Base-by-base conservation (phyloP, 2,888 invertebrate species). In the Rhorus exstirpatorius region DNA sequence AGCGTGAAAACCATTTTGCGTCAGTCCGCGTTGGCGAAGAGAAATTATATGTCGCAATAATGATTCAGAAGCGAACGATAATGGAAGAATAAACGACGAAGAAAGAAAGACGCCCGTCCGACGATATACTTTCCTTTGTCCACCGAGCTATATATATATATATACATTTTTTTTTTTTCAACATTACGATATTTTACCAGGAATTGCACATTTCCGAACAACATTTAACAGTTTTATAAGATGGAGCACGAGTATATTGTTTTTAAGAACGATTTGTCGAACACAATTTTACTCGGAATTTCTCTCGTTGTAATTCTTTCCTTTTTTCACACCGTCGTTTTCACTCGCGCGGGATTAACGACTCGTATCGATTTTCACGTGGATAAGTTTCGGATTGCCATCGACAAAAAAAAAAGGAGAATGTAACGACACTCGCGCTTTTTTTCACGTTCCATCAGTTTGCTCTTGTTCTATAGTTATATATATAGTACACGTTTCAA, bases 81-180 rank as follows among this genome's bases (percentile, higher is more conserved):
- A 60, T 35, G 74, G 1, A 21, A 70, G 24, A 53, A 53, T 14
- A n/a, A 61, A 2, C 8, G 49, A 14, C 2, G n/a, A 58, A 31
- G n/a, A 58, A 38, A 58, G 21, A 65, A 79, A 19, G n/a, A n/a
- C n/a, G n/a, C n/a, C n/a, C 60, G 26, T 2, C 38, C 72, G 61
- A 74, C 46, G 72, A 72, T 49, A 72, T 49, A 38, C 79, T 79
- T 79, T 72, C 65, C 49, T 79, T 67, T 67, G 60, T 72, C 72
- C 24, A 60, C 12, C 38, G 41, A 65, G 31, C 26, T 38, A 21
- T 46, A 67, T n/a, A n/a, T n/a, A n/a, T n/a, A n/a, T n/a, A n/a
- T n/a, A n/a, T n/a, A n/a, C n/a, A n/a, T n/a, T n/a, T n/a, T n/a
- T n/a, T n/a, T 79, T 74, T 65, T 55, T 75, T 55, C 65, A 67